Conservation (phyloP, 2,797 vertebrate genomes). For the Mus spretus region DNA sequence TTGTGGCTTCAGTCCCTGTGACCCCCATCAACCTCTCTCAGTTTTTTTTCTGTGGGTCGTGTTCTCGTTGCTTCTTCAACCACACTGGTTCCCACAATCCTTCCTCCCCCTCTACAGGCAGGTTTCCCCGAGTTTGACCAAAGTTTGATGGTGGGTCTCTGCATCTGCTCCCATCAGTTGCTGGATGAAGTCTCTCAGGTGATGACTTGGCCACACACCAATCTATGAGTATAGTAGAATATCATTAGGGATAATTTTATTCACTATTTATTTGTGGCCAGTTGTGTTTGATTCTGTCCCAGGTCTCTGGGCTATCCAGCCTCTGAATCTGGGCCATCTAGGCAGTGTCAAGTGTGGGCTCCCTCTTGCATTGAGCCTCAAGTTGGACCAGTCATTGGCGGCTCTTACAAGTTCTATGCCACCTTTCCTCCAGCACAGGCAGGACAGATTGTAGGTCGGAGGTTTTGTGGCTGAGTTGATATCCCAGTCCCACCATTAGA, state of each 20-base stretch:
- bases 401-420: neutral
- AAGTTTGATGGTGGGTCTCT: neutral
- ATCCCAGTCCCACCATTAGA: neutral
- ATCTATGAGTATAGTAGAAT: neutral
- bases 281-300: neutral
- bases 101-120: neutral
- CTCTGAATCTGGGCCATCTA: neutral
- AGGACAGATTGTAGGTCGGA: neutral
- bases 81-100: neutral
- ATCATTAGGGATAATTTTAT: neutral
- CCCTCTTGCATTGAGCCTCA: neutral
- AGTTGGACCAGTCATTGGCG: neutral
- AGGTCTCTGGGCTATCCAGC: neutral
- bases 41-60: neutral
- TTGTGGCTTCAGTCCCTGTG: neutral
- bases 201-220: neutral
- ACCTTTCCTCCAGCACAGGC: neutral
- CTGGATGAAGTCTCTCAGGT: neutral
- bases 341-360: neutral
- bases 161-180: neutral
- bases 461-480: neutral
- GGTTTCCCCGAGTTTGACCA: neutral
- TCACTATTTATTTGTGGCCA: neutral
- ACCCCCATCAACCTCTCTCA: neutral
- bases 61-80: neutral